phyloP scores from a whole-genome alignment of 2,113 vertebrate species.

The Irena cyanogastra region DNA sequence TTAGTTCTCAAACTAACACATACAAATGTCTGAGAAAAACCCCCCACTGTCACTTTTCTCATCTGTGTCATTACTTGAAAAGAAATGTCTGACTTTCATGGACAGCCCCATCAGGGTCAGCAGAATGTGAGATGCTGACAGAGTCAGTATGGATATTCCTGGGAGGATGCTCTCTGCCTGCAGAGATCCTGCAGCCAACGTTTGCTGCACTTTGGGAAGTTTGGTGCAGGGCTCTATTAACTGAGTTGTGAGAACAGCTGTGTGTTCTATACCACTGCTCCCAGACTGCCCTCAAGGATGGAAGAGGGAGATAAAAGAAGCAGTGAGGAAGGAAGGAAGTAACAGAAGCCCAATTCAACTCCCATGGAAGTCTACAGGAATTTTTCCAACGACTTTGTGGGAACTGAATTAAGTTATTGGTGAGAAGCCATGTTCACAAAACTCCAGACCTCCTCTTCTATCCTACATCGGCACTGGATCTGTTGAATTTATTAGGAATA shows the following conservation, averaged over 20 bases:
- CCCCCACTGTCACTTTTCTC: not conserved
- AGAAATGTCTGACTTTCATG: not conserved
- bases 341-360: not conserved
- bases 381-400: not conserved
- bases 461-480: not conserved
- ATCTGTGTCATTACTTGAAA: not conserved
- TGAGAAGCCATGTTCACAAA: not conserved
- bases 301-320: not conserved
- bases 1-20: not conserved
- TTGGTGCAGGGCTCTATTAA: not conserved
- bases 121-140: not conserved
- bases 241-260: not conserved
- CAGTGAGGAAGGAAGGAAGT: not conserved
- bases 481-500: conserved; percentile 33
- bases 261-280: not conserved
- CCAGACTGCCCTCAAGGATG: not conserved
- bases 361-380: not conserved
- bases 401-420: not conserved
- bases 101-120: not conserved
- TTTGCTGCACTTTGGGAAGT: not conserved
- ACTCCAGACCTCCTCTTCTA: not conserved
- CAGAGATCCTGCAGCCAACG: not conserved
- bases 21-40: not conserved
- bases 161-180: not conserved
- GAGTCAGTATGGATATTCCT: not conserved